These are phyloP conservation scores for Cheilosia grossa DNA, from an alignment of 2,888 invertebrate species.

Conservation along the genomic window DNA sequence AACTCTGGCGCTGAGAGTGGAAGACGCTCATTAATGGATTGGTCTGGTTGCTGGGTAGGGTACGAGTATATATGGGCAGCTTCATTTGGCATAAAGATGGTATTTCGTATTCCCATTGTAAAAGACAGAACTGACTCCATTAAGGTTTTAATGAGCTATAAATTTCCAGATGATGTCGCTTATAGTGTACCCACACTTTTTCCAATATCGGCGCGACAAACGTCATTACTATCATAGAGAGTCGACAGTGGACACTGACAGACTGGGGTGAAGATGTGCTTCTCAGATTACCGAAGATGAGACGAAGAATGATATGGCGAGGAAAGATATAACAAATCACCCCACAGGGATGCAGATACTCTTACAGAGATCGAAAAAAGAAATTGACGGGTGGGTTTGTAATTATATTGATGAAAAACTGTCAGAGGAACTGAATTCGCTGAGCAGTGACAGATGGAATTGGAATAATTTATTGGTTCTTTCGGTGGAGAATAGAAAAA, in stretches of 20 bases:
- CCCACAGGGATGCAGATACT: conserved; percentile 22
- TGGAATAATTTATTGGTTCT: conserved; percentile 32
- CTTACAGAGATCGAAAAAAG: background rate
- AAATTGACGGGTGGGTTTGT: background rate
- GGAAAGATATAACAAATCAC: conserved; percentile 15
- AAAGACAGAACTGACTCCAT: conserved; percentile 17
- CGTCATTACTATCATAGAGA: conserved; percentile 34
- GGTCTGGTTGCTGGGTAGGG: too few relatives aligned
- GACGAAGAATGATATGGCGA: conserved; percentile 36
- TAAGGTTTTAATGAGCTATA: conserved; percentile 64
- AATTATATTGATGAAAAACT: conserved; percentile 41
- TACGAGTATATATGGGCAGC: background rate
- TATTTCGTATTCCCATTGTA: conserved; percentile 8
- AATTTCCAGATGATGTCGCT: conserved; percentile 45
- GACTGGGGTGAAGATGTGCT: conserved; percentile 16
- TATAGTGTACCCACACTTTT: conserved; percentile 10
- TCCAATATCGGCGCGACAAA: conserved; percentile 44
- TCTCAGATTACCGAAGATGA: conserved; percentile 46
- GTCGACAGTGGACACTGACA: conserved; percentile 16
- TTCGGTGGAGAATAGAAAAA: background rate
- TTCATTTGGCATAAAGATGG: conserved; percentile 37
- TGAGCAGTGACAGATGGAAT: conserved; percentile 44
- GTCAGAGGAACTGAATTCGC: conserved; percentile 13
- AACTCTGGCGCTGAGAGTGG: conserved; percentile 6
- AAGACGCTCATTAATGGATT: conserved; percentile 52